These are phyloP conservation scores for Nesogale talazaci DNA, from an alignment of 2,113 vertebrate genomes.

Conservation along the genomic window DNA sequence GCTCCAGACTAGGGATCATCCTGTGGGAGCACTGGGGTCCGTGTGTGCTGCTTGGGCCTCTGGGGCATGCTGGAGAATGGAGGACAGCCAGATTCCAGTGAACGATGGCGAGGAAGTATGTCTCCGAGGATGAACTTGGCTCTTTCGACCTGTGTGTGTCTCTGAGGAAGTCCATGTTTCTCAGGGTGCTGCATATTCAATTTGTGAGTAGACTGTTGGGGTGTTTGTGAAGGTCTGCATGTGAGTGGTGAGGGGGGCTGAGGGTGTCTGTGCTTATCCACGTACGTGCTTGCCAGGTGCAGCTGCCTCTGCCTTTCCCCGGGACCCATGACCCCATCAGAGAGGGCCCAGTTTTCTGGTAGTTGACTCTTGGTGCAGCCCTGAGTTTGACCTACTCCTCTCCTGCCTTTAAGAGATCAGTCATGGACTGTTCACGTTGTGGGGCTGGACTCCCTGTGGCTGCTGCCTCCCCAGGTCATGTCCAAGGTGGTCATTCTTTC, in stretches of 20 bases:
- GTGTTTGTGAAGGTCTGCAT: not conserved
- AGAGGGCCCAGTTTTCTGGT: not conserved
- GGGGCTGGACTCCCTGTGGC: not conserved
- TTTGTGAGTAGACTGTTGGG: not conserved
- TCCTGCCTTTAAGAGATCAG: not conserved
- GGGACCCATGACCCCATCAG: not conserved
- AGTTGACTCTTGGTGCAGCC: not conserved
- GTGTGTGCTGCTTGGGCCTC: not conserved
- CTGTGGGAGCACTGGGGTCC: not conserved
- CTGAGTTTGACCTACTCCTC: not conserved
- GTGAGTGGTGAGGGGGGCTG: not conserved
- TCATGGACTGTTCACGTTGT: not conserved
- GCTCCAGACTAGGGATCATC: not conserved
- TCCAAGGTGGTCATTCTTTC: not conserved
- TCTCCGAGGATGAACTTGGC: not conserved
- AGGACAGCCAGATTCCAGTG: not conserved
- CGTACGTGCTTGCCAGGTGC: not conserved
- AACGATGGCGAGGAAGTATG: not conserved
- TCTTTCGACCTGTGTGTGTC: not conserved
- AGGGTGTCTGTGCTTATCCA: too few relatives aligned
- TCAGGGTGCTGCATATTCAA: accelerated
- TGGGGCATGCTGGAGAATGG: not conserved
- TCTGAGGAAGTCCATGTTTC: not conserved
- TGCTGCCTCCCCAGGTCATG: not conserved
- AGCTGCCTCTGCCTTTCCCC: not conserved